Base-by-base conservation (phyloP, 35 echinoderm and acorn worm species). In the Hemicentrotus pulcherrimus region DNA sequence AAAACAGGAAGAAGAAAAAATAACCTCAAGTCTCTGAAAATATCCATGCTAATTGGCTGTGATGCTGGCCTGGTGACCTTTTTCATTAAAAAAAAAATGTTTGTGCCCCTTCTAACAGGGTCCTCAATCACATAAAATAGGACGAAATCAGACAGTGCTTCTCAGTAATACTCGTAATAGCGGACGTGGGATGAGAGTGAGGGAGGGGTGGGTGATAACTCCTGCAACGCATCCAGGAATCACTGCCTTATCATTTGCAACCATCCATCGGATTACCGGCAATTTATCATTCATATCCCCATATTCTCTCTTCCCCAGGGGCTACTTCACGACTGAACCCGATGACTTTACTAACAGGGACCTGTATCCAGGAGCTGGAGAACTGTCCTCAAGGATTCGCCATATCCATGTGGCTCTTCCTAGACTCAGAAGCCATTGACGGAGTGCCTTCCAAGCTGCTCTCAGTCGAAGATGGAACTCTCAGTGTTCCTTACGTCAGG, bases 331-430 rank as follows among this genome's bases (percentile, higher is more conserved):
- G 91, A 58, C 2, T 50, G 46, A 58, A 93, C 13, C 91, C 91
- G 15, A 32, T 93, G 46, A 50, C 91, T 2, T 58, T 18, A 31
- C 5, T 31, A 31, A 58, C 32, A 6, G n/a, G 30, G 10, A 93
- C 47, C 30, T 93, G 91, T 58, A 22, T 93, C 9, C 47, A 91
- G 16, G 15, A 33, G 6, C 12, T 92, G 6, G 87, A 24, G 86
- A 94, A 94, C 5, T 94, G 96, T n/a, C 18, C 48, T 6, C 47
- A 47, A 28, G 96, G 96, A 9, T 96, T 96, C n/a, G 94, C 96
- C 32, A 28, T 96, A 45, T 96, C 96, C 0, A 33, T 95, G 30
- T 96, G 96, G 96, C 47, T 96, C 15, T 91, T 61, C 48, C 88
- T 96, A 10, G 94, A 96, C 12, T 30, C 86, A 71, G 58, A 85